Evolutionary conservation across 2,113 vertebrate species (phyloP), one percentile per base, ranked within the genome.

Genomic region (Hystrix brachyura): DNA sequence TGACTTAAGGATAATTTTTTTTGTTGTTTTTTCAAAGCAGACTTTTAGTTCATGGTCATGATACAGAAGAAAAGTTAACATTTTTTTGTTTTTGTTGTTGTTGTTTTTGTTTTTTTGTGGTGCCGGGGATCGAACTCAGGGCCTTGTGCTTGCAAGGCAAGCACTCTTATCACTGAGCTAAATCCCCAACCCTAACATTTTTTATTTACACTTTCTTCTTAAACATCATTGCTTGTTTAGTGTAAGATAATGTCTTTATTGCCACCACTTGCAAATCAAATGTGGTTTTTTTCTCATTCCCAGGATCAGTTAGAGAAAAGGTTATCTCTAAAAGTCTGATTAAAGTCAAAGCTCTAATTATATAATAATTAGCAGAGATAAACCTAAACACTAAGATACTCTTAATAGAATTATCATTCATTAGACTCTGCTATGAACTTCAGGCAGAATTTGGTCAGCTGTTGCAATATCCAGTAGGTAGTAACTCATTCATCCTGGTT

Each of bases 41-140:
- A 83, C 92, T 94, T 93, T 88, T 76, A 81, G 57, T 67, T 96
- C 12, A 90, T n/a, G 3, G 15, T 74, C n/a, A 87, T 91, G 46
- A 59, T 12, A 57, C 29, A 60, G 21, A 88, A 59, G 59, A 94
- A 90, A 85, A 95, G 43, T 76, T 2, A 34, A 71, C 55, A 67
- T 17, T 67, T 83, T 38, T 94, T 79, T 38, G 38, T 38, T 38
- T 38, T 38, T 38, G 38, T 38, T 38, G 38, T 38, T 38, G 38
- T 38, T 38, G 38, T 38, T 38, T 38, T 38, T 38, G 38, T 38
- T 38, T 38, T 38, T 38, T 38, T 38, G 38, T 38, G 38, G 38
- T 38, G 38, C 38, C 38, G 38, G 38, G 38, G 38, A 38, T 38
- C 38, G 38, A 38, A 38, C 38, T 38, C 38, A 38, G 38, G 38